Base-by-base conservation (phyloP, 2,113 vertebrate species). In the Urocolius indicus region DNA sequence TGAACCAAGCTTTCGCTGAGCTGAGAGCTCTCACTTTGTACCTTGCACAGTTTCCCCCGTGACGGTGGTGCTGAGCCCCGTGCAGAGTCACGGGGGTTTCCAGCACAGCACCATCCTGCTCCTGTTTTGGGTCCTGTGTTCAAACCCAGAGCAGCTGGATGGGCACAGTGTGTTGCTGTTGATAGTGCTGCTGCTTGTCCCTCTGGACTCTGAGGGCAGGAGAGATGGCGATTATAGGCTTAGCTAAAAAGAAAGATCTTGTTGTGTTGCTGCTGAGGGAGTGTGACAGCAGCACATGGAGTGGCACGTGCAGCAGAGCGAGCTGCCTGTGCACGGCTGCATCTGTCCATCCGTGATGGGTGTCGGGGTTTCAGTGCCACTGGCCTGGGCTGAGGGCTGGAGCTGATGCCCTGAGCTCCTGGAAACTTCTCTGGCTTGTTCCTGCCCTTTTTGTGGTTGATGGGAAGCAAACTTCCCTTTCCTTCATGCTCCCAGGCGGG, bases 101-200 rank as follows among this genome's bases (percentile, higher is more conserved):
- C 21, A 43, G 49, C 22, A 6, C 1, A 23, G 32, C 29, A 29
- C 11, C n/a, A 32, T 9, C 45, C 46, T 0, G 0, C 11, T 71
- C 26, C 67, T 1, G 0, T 61, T 83, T 23, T 0, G 0, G 8
- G 19, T 46, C 5, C 34, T 13, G 48, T 26, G 58, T 20, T 61
- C 5, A 4, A 27, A 11, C 38, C 55, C 14, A 2, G 30, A 14
- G 3, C 12, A 34, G 29, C 27, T 4, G 48, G 19, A 11, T 2
- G 1, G 16, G 13, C 6, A 6, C 74, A 10, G 15, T 13, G 2
- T 6, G 0, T n/a, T 54, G 65, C 69, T 72, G 0, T 16, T 34
- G 27, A 23, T 15, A 21, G 9, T 9, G 8, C 49, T 4, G 5
- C 23, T 69, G 22, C 66, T 74, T 0, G 1, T 69, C 11, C 45